Evolutionary conservation across 2,113 vertebrate genomes (phyloP).

Genomic region (Heterochromis multidens): DNA sequence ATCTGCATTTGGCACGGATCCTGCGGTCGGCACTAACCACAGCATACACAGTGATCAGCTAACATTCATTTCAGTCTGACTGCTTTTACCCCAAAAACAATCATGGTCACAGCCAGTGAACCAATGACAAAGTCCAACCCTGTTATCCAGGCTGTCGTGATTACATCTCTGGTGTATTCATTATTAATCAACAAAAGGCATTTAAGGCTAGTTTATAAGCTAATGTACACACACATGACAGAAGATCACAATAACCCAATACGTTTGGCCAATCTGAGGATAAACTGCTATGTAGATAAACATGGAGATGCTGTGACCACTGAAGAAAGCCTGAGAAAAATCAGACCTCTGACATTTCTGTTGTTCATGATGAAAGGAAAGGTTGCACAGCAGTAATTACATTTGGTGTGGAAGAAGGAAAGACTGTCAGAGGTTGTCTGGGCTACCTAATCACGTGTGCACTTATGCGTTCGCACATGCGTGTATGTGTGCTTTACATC

Average conservation of each 20-base stretch:
- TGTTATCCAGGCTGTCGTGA: neutral
- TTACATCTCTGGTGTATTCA: neutral
- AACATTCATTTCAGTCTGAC: neutral
- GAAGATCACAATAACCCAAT: neutral
- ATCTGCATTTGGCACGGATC: constrained; percentile 37
- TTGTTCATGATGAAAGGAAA: constrained; percentile 63
- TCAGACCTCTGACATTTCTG: constrained; percentile 63
- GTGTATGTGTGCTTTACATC: neutral
- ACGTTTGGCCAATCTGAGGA: neutral
- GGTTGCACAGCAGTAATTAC: constrained; percentile 70
- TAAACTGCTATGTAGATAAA: constrained; percentile 26
- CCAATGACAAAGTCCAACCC: neutral
- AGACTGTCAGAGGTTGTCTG: constrained; percentile 59
- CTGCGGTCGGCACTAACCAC: neutral
- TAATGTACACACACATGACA: neutral
- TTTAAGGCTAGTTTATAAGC: neutral
- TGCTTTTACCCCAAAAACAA: neutral
- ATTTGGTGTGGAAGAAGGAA: constrained; percentile 59
- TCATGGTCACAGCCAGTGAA: neutral
- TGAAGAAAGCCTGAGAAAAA: constrained; percentile 52
- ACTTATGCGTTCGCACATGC: neutral
- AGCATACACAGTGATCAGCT: neutral
- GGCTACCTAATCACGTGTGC: constrained; percentile 52
- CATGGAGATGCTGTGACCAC: constrained; percentile 12
- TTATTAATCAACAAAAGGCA: neutral